These are phyloP conservation scores for Heteropelma amictum DNA, from an alignment of 2,888 invertebrate genomes.

Conservation along the genomic window DNA sequence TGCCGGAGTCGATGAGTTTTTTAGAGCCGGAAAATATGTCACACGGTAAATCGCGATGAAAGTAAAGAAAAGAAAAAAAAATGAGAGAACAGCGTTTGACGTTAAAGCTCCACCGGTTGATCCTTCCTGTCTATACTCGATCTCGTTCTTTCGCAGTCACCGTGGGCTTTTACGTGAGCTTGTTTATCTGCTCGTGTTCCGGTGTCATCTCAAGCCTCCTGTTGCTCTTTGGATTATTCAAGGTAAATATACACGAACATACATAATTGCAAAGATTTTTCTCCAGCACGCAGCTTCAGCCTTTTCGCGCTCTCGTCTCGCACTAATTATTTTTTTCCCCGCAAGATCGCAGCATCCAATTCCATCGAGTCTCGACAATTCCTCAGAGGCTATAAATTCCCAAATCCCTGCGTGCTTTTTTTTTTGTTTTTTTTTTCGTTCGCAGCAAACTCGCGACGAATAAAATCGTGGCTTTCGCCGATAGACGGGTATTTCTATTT, in stretches of 20 bases:
- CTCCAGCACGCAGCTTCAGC: background rate
- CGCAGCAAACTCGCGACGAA: too few relatives aligned
- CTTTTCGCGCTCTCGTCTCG: too few relatives aligned
- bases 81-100: background rate
- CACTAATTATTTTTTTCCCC: too few relatives aligned
- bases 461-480: too few relatives aligned
- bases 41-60: constrained; percentile 71
- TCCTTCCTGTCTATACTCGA: background rate
- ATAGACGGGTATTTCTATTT: background rate
- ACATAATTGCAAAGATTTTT: background rate
- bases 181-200: constrained; percentile 83
- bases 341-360: too few relatives aligned
- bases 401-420: too few relatives aligned
- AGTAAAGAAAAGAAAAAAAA: background rate
- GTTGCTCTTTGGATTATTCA: constrained; percentile 84
- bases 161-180: constrained; percentile 84
- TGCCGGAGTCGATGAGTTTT: constrained; percentile 75
- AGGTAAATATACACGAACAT: constrained; percentile 78
- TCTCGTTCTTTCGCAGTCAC: constrained; percentile 82
- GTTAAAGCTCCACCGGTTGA: background rate
- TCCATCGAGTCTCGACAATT: too few relatives aligned
- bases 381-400: too few relatives aligned
- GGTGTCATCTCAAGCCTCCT: constrained; percentile 85
- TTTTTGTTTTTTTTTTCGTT: too few relatives aligned
- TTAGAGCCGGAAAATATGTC: constrained; percentile 78